Evolutionary conservation across 92 coral and sea anemone genomes (phyloP).

Genomic region (Blastomussa wellsi): DNA sequence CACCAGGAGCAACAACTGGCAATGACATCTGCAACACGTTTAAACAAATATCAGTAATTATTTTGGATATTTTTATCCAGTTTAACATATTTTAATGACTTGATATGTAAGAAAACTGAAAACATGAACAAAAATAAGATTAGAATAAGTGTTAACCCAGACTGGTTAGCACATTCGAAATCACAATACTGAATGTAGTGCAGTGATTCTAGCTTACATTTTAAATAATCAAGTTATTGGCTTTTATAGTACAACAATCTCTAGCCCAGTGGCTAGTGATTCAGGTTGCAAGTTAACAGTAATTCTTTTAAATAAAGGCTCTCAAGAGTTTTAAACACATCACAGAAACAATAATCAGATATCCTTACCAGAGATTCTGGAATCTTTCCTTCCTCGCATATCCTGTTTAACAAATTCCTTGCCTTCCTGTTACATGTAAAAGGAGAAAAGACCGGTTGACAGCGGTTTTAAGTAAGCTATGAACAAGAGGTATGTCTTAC

Average conservation of each 20-base stretch:
- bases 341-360: neutral
- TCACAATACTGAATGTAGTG: neutral
- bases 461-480: neutral
- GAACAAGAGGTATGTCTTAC: neutral
- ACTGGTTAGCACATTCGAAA: no score
- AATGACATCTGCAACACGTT: conserved; percentile 82
- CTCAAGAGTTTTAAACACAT: neutral
- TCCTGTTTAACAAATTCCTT: conserved; percentile 71
- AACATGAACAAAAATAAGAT: neutral
- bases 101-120: neutral
- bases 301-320: neutral
- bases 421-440: conserved; percentile 73
- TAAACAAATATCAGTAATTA: neutral
- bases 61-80: neutral
- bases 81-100: neutral
- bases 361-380: conserved; percentile 91
- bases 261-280: neutral
- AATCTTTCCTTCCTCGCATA: conserved; percentile 97
- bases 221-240: neutral
- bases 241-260: neutral
- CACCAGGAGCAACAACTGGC: conserved; percentile 98
- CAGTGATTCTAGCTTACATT: neutral
- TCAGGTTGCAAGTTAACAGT: no score
- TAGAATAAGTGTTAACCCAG: neutral
- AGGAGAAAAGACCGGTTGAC: neutral